phyloP scores from a whole-genome alignment of 2,888 invertebrate genomes.

The Yponomeuta malinellus region DNA sequence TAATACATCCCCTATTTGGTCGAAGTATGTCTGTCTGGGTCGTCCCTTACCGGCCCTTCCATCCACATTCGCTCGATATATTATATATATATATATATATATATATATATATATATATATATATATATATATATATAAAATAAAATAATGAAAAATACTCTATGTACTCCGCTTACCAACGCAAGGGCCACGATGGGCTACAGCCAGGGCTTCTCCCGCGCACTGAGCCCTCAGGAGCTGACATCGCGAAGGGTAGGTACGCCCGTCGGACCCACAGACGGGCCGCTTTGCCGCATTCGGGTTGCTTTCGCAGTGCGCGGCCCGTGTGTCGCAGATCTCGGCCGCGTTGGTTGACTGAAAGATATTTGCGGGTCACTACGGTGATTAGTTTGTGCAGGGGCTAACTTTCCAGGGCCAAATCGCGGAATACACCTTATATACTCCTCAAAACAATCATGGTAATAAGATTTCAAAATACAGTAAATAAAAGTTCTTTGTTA shows the following conservation, averaged over 20 bases:
- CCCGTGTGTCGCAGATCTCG: constrained; percentile 41
- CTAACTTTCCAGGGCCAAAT: no score
- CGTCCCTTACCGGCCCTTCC: no score
- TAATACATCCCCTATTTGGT: no score
- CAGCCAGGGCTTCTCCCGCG: constrained; percentile 80
- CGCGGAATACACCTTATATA: no score
- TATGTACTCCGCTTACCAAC: constrained; percentile 56
- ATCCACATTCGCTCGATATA: no score
- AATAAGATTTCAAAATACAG: no score
- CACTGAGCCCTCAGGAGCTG: constrained; percentile 87
- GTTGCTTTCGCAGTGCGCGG: constrained; percentile 59
- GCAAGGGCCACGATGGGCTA: constrained; percentile 85
- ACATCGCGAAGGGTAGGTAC: constrained; percentile 88
- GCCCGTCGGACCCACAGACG: constrained; percentile 87
- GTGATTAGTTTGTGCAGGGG: background rate
- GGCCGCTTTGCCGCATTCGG: constrained; percentile 55
- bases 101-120: no score
- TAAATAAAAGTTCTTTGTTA: background rate
- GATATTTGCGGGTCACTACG: background rate
- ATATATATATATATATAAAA: no score
- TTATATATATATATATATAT: no score
- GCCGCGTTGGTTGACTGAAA: background rate
- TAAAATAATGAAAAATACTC: no score
- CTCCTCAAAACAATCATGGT: no score
- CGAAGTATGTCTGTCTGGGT: no score